phyloP scores from a whole-genome alignment of 2,888 invertebrate genomes.

The Drosophila vallismaia region DNA sequence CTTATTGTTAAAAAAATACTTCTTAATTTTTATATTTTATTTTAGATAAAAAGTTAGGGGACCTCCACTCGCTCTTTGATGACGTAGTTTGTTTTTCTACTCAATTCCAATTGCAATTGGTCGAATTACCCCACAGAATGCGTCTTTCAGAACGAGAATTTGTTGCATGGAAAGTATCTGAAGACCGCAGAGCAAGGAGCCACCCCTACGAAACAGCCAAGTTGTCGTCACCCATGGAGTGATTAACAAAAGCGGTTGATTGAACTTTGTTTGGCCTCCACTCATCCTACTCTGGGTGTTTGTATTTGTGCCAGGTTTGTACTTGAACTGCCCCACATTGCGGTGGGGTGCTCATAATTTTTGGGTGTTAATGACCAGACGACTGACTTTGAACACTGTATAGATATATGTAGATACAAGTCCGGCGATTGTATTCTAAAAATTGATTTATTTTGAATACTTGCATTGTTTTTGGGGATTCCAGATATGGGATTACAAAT shows the following conservation, averaged over 20 bases:
- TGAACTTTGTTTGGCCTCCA: slow-evolving; percentile 57
- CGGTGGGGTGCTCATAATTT: slow-evolving; percentile 46
- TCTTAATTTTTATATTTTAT: no score
- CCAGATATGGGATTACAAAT: background rate
- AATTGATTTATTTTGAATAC: slow-evolving; percentile 6
- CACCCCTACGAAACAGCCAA: slow-evolving; percentile 6
- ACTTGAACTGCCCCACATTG: slow-evolving; percentile 59
- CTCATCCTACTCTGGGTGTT: slow-evolving; percentile 28
- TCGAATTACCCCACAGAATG: slow-evolving; percentile 36
- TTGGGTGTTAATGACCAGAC: slow-evolving; percentile 53
- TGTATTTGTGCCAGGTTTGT: slow-evolving; percentile 13
- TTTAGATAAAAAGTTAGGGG: no score
- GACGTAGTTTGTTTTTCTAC: slow-evolving; percentile 43
- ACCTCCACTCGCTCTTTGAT: background rate
- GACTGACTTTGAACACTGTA: slow-evolving; percentile 22
- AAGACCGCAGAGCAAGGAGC: slow-evolving; percentile 13
- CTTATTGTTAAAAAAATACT: no score
- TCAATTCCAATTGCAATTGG: slow-evolving; percentile 25
- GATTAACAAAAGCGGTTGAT: slow-evolving; percentile 58
- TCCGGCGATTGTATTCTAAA: slow-evolving; percentile 25
- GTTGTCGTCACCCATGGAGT: slow-evolving; percentile 33
- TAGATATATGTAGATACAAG: slow-evolving; percentile 8
- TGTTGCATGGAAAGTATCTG: background rate
- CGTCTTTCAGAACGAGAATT: background rate
- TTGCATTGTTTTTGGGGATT: slow-evolving; percentile 5